Conservation (phyloP, 2,888 invertebrate species). For the Lumbricus terrestris region DNA sequence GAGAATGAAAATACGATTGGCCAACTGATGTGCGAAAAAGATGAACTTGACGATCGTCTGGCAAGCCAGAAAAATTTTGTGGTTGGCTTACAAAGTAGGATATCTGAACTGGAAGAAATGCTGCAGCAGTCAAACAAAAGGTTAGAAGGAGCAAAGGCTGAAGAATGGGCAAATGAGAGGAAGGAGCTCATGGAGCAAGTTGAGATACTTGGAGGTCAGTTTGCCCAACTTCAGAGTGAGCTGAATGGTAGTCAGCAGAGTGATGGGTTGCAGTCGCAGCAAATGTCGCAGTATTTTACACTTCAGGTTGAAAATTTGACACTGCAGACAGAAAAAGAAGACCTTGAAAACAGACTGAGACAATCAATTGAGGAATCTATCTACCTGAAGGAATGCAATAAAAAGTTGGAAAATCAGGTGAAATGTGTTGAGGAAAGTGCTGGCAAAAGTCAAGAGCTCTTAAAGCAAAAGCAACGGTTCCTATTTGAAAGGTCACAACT, state of each 20-base stretch:
- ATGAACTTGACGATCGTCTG: not conserved
- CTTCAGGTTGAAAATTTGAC: not conserved
- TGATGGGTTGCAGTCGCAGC: not conserved
- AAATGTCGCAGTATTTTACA: not conserved
- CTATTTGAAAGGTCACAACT: not conserved
- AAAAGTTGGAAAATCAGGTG: not conserved
- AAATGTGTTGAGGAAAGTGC: not conserved
- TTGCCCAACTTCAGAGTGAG: not conserved
- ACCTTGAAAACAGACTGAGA: conserved; percentile 5
- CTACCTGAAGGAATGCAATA: not conserved
- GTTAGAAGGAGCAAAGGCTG: not conserved
- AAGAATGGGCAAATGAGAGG: not conserved
- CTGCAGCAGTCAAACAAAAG: not conserved
- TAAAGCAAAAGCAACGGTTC: not conserved
- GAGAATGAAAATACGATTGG: conserved; percentile 20
- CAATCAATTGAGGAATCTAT: not conserved
- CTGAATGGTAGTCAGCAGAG: not conserved
- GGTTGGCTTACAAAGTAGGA: not conserved
- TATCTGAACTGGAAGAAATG: not conserved
- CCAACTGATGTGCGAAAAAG: not conserved
- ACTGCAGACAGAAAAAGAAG: not conserved
- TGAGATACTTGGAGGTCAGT: conserved; percentile 1
- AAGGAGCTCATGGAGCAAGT: not conserved
- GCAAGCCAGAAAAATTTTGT: not conserved
- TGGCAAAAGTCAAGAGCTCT: not conserved